Conservation (phyloP, 1,140 invertebrate species). For the Caenorhabditis inopinata region DNA sequence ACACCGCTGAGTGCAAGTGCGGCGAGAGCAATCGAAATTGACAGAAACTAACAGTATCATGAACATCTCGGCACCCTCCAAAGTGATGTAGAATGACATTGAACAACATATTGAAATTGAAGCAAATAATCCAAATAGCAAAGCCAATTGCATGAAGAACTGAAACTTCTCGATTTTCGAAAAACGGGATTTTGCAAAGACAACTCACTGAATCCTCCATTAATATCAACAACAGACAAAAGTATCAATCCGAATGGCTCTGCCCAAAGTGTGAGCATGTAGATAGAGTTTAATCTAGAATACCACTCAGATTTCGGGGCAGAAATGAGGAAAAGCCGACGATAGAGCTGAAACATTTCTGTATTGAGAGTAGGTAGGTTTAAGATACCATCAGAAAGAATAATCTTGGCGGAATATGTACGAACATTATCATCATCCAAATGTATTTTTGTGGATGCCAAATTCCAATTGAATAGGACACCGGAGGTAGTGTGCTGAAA, state of each 20-base stretch:
- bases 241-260: constrained; percentile 56
- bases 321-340: constrained; percentile 54
- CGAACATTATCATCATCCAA: constrained; percentile 59
- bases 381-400: constrained; percentile 43
- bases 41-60: constrained; percentile 43
- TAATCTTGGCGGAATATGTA: constrained; percentile 59
- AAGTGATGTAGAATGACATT: constrained; percentile 59
- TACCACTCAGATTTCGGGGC: constrained; percentile 57
- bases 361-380: not conserved
- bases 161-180: constrained; percentile 40
- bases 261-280: constrained; percentile 55
- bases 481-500: constrained; percentile 59
- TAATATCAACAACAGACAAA: constrained; percentile 61
- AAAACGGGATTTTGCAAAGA: not conserved
- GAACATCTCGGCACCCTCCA: constrained; percentile 53
- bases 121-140: constrained; percentile 58
- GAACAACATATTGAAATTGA: constrained; percentile 65
- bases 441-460: constrained; percentile 64
- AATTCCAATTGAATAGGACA: constrained; percentile 60
- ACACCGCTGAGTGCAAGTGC: too few species aligned
- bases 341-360: constrained; percentile 54
- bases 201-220: constrained; percentile 54
- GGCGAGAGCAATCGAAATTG: too few species aligned
- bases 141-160: constrained; percentile 59
- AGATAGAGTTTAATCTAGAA: constrained; percentile 47